Base-by-base conservation (phyloP, 2,113 vertebrate genomes). In the Garra rufa region DNA sequence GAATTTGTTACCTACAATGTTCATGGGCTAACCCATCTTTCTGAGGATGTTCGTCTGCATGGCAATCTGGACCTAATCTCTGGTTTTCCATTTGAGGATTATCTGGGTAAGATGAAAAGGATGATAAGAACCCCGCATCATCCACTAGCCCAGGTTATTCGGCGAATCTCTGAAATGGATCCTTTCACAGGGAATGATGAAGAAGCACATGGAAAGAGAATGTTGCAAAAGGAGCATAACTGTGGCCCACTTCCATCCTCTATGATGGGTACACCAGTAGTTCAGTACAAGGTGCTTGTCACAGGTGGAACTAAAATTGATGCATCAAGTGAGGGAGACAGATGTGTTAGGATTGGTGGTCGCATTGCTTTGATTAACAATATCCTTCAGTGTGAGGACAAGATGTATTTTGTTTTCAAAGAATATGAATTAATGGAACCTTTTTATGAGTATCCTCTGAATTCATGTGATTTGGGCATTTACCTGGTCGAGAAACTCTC, bases 151-250 rank as follows among this genome's bases (percentile, higher is more conserved):
- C 59, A 61, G 57, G 57, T 61, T 61, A 61, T 61, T 61, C 59
- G 21, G n/a, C 24, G 59, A 61, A 61, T 61, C 59, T 61, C 59
- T 61, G n/a, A 61, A 61, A 61, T 61, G 59, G 59, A 28, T 14
- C 59, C 59, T 61, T 61, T 61, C 26, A 61, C 59, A 75, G 46
- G 21, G 13, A 43, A 44, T 43, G 10, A 63, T 61, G 77, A 67
- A 26, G 9, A n/a, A 0, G 46, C 57, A 81, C 15, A 63, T 34
- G 59, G 41, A 46, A 81, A 81, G 59, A 44, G 41, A 81, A n/a
- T 26, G 78, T 81, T 81, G 78, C 34, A 61, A 67, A 81, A 81
- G 57, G 59, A 81, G 59, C 78, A 81, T 81, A 81, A 38, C 30
- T 52, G 6, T 79, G 76, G 55, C 21, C 71, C 71, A 75, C 15